Evolutionary conservation across 2,797 vertebrate species (phyloP).

Genomic region (Crypturellus tataupa): DNA sequence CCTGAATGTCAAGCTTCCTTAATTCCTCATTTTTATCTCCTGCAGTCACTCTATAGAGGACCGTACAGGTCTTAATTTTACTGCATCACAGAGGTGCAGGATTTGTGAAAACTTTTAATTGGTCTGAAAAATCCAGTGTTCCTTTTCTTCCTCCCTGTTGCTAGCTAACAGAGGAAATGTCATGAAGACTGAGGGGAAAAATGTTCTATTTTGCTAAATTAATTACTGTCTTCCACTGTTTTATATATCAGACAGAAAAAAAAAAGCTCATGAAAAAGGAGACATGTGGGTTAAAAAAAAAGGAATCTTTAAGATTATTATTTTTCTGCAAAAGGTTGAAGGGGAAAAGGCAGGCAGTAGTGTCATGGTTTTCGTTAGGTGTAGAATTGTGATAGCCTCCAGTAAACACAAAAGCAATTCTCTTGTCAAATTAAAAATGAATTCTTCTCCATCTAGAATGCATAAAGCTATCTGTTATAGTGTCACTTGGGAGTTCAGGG

Average conservation of each 20-base stretch:
- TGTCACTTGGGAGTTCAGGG: not conserved
- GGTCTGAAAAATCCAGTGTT: not conserved
- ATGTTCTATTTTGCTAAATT: not conserved
- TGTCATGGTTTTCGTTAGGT: not conserved
- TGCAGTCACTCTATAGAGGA: not conserved
- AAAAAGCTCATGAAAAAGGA: not conserved
- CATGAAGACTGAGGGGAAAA: not conserved
- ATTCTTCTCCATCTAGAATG: not conserved
- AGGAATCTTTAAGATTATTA: not conserved
- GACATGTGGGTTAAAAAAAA: not conserved
- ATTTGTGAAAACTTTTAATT: not conserved
- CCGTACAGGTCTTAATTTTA: not conserved
- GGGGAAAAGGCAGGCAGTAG: not conserved
- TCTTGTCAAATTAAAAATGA: not conserved
- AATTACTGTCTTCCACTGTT: not conserved
- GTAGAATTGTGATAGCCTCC: not conserved
- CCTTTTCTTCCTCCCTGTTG: not conserved
- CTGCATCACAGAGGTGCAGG: not conserved
- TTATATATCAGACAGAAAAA: accelerated
- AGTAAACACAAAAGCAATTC: not conserved
- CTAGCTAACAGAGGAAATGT: not conserved
- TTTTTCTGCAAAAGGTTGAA: not conserved
- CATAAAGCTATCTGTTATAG: not conserved
- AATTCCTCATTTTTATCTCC: not conserved
- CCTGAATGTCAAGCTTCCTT: not conserved